Percentiles rank a stretch among this genome's conserved stretches.
Evolutionary conservation across 1,140 invertebrate species (phyloP).

Genomic region (Drosophila lini): DNA sequence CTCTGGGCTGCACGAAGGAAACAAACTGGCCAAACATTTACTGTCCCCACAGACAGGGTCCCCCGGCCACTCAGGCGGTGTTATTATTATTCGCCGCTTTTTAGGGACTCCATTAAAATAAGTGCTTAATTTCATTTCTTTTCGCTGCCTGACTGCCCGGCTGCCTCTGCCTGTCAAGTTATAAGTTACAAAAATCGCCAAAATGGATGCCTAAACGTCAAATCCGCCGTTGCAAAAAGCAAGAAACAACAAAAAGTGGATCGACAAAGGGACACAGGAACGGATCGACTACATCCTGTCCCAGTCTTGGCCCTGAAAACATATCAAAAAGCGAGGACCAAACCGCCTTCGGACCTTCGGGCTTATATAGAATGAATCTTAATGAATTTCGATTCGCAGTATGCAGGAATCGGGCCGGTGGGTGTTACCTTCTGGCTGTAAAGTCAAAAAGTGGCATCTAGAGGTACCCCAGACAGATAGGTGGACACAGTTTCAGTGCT

Average conservation of each 20-base stretch:
- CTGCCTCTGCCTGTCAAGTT: slow-evolving; percentile 55
- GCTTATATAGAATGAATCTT: slow-evolving; percentile 79
- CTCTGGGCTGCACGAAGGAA: no score
- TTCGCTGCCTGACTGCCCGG: slow-evolving; percentile 29
- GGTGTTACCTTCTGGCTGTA: slow-evolving; percentile 78
- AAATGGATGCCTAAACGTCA: slow-evolving; percentile 68
- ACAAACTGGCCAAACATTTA: slow-evolving; percentile 38
- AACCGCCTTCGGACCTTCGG: slow-evolving; percentile 34
- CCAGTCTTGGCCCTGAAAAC: slow-evolving; percentile 36
- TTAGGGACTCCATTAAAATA: slow-evolving; percentile 75
- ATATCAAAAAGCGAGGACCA: slow-evolving; percentile 28
- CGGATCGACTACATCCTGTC: slow-evolving; percentile 45
- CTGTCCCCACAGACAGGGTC: slow-evolving; percentile 27
- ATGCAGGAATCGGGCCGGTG: slow-evolving; percentile 65
- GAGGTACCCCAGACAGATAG: slow-evolving; percentile 65
- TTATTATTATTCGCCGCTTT: slow-evolving; percentile 28
- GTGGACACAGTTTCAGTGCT: slow-evolving; percentile 59
- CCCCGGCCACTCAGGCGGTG: background rate
- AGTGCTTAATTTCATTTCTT: slow-evolving; percentile 73
- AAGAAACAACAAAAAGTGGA: slow-evolving; percentile 28
- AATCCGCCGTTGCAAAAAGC: slow-evolving; percentile 30
- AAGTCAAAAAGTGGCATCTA: slow-evolving; percentile 78
- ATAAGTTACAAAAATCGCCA: slow-evolving; percentile 66
- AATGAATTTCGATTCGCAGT: slow-evolving; percentile 77
- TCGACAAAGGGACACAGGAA: slow-evolving; percentile 20